These are phyloP conservation scores for Heliocidaris tuberculata DNA, from an alignment of 35 echinoderm and acorn worm genomes.

Conservation along the genomic window DNA sequence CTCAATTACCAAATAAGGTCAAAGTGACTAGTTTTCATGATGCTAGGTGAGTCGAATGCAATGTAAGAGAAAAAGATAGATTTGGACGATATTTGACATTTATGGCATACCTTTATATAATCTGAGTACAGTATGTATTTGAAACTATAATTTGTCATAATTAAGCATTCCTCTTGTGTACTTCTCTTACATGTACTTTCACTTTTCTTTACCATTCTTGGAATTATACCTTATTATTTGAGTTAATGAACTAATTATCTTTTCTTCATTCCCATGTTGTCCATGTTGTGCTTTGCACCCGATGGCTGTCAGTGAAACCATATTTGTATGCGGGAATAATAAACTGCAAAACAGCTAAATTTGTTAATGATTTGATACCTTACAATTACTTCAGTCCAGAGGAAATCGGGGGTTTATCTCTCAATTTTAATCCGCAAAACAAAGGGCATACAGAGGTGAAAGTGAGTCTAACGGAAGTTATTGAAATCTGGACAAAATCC, in stretches of 20 bases:
- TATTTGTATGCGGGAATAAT: no score
- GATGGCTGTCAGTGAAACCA: no score
- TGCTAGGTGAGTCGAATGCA: background rate
- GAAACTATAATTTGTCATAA: background rate
- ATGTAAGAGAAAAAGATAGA: background rate
- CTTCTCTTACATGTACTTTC: no score
- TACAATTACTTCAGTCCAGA: background rate
- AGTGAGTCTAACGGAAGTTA: background rate
- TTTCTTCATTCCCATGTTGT: no score
- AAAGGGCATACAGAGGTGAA: background rate
- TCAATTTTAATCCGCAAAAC: background rate
- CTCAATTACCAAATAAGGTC: conserved; percentile 10
- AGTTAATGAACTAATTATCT: no score
- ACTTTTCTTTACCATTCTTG: no score
- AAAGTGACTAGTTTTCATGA: background rate
- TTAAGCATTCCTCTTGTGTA: background rate
- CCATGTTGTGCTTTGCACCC: no score
- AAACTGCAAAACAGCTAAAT: background rate
- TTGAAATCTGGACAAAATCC: background rate
- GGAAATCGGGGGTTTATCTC: background rate
- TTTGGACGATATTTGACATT: background rate
- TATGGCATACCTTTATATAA: background rate
- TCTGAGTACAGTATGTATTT: no score
- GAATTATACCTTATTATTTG: no score
- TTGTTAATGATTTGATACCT: background rate